Evolutionary conservation across 2,113 vertebrate species (phyloP).

Genomic region (Bothrops jararaca): DNA sequence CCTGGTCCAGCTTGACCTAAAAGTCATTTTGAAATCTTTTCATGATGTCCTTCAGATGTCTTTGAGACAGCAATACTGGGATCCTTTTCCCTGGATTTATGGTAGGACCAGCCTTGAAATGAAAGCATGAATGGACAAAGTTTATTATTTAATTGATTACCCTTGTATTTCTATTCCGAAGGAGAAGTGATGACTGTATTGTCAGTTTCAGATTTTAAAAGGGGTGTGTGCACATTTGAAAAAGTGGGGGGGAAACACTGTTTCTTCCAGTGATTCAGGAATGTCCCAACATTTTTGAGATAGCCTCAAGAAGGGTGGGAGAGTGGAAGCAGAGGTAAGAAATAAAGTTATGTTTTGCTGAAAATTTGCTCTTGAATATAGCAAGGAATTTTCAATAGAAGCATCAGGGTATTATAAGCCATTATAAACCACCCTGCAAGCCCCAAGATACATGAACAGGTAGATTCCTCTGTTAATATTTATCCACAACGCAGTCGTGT

Average conservation of each 20-base stretch:
- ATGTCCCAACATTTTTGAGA: neutral
- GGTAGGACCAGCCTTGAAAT: neutral
- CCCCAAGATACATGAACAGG: neutral
- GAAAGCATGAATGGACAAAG: neutral
- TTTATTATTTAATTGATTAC: neutral
- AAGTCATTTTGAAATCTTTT: neutral
- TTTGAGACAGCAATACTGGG: neutral
- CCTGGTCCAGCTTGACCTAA: neutral
- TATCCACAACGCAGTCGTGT: neutral
- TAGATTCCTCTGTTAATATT: conserved; percentile 30
- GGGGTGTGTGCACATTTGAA: neutral
- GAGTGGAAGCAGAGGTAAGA: neutral
- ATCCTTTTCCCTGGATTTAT: neutral
- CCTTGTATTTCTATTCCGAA: neutral
- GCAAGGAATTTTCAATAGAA: conserved; percentile 1
- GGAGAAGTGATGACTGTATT: neutral
- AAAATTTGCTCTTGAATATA: conserved; percentile 7
- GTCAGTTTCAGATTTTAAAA: neutral
- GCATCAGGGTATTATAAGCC: neutral
- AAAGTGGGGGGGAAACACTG: neutral
- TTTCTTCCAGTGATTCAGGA: neutral
- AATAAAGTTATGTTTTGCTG: neutral
- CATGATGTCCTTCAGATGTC: neutral
- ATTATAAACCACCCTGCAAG: conserved; percentile 23
- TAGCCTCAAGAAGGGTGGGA: neutral